Conservation (phyloP, 1,140 invertebrate genomes). For the Drosophila kikkawai region DNA sequence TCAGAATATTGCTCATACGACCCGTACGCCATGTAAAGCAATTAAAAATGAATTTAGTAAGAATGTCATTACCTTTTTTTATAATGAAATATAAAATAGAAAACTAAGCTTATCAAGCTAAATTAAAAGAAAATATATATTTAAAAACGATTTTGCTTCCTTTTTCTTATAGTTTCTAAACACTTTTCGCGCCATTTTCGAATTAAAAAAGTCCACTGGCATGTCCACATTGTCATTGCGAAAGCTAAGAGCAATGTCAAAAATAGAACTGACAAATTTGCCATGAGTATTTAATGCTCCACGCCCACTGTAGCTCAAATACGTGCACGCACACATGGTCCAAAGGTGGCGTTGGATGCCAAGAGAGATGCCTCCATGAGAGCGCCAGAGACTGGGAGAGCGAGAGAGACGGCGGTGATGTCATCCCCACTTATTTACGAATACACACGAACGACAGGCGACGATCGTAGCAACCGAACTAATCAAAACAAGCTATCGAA, state of each 20-base stretch:
- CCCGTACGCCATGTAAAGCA: not conserved
- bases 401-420: constrained; percentile 63
- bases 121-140: not conserved
- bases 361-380: constrained; percentile 31
- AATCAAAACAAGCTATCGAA: constrained; percentile 70
- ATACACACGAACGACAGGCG: constrained; percentile 38
- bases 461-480: constrained; percentile 37
- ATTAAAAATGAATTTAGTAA: not conserved
- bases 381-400: constrained; percentile 30
- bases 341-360: constrained; percentile 60
- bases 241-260: constrained; percentile 4
- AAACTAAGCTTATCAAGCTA: not conserved
- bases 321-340: constrained; percentile 33
- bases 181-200: not conserved
- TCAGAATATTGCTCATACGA: constrained; percentile 3
- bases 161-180: not conserved
- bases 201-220: not conserved
- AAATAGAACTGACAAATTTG: constrained; percentile 21
- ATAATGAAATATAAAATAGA: not conserved
- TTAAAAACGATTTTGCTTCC: too few species aligned
- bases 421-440: constrained; percentile 64
- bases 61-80: too few species aligned
- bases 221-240: constrained; percentile 20
- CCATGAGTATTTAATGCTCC: not conserved
- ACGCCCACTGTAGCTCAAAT: constrained; percentile 50